Evolutionary conservation across 1,140 invertebrate species (phyloP).

Genomic region (Cotesia glomerata): DNA sequence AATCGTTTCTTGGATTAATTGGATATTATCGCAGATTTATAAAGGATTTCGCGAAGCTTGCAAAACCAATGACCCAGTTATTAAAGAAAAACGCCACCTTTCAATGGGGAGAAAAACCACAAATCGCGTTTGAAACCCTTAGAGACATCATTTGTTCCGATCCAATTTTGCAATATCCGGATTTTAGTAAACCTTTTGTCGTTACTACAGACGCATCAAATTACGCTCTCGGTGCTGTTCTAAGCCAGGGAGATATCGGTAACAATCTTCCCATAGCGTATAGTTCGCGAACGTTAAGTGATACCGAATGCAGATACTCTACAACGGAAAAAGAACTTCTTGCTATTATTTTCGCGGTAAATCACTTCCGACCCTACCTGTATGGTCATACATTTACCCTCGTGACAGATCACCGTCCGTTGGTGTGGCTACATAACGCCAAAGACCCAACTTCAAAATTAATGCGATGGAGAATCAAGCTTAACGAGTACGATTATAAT

Average conservation of each 20-base stretch:
- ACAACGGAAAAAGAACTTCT: slow-evolving; percentile 13
- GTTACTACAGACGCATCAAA: slow-evolving; percentile 6
- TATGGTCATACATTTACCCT: slow-evolving; percentile 2
- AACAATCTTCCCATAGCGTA: slow-evolving; percentile 2
- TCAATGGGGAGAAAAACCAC: slow-evolving; percentile 54
- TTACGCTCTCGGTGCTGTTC: not conserved
- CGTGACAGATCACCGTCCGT: slow-evolving; percentile 4
- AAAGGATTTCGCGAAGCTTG: not conserved
- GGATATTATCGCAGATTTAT: slow-evolving; percentile 55
- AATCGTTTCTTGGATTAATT: slow-evolving; percentile 43
- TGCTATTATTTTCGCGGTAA: not conserved
- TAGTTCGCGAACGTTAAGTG: not conserved
- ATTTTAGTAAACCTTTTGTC: slow-evolving; percentile 12
- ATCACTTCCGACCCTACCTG: slow-evolving; percentile 7
- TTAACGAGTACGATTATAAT: not conserved
- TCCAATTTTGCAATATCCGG: slow-evolving; percentile 12
- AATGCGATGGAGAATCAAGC: slow-evolving; percentile 11
- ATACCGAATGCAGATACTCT: not conserved
- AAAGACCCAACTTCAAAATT: slow-evolving; percentile 10
- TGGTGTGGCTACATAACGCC: slow-evolving; percentile 4
- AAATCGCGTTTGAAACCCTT: not conserved
- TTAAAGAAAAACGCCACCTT: not conserved
- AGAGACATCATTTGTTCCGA: not conserved
- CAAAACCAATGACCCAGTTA: not conserved
- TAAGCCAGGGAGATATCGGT: not conserved